Base-by-base conservation (phyloP, 2,888 invertebrate genomes). In the Congeria kusceri region DNA sequence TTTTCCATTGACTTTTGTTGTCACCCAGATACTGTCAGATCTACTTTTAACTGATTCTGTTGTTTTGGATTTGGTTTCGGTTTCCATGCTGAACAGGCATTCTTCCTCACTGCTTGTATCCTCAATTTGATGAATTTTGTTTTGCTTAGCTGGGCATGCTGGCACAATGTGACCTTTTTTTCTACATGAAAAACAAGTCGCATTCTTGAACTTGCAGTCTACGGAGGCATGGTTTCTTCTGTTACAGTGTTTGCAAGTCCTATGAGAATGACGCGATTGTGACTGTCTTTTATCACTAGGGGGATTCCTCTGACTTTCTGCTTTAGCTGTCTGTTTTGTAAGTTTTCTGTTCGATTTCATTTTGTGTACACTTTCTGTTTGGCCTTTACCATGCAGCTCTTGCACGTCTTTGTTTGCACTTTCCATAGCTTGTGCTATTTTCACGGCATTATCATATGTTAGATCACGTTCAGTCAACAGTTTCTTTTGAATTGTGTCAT, bases 401-500 rank as follows among this genome's bases (percentile, higher is more conserved):
- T n/a, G n/a, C 11, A 80, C 77, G 70, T 84, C 80, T 59, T 62
- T 74, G 3, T 57, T 58, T 23, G 82, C 79, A 0, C 65, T 64
- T 44, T 79, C 80, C 67, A 84, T 79, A 0, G 77, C 65, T 13
- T 53, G 25, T 18, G 80, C 78, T 18, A 74, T 78, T 23, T 76
- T 44, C 0, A 73, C 39, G 18, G 77, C 64, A 25, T 77, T 75
- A 18, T 74, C 76, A 64, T 83, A 73, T 0, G 71, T 70, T 5
- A 84, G 32, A 13, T 82, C 72, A 18, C 28, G 46, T 53, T 72
- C 76, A 15, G 78, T 29, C 5, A 86, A 53, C 18, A 82, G 49
- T 57, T 61, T 67, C 32, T 65, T 79, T 58, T 81, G 79, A 23
- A 79, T 81, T 0, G 68, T 28, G 25, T 73, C 74, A 59, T 65